These are phyloP conservation scores for Otolemur garnettii DNA, from an alignment of 2,113 vertebrate genomes.

Conservation along the genomic window DNA sequence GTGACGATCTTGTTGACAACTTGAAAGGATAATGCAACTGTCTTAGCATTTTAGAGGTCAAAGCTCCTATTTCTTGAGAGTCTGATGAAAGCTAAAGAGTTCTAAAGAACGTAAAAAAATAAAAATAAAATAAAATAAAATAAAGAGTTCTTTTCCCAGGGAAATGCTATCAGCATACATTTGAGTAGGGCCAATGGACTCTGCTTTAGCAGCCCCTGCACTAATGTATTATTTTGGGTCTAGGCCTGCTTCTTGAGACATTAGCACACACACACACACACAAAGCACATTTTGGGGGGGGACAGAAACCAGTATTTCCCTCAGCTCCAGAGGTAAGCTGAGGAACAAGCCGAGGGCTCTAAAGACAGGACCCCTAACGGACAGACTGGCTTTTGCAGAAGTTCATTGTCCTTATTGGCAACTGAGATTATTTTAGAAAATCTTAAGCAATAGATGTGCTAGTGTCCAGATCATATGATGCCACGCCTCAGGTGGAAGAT, in stretches of 20 bases:
- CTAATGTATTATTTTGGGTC: background rate
- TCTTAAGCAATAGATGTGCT: slow-evolving; percentile 66
- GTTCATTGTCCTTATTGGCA: slow-evolving; percentile 65
- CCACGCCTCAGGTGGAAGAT: slow-evolving; percentile 51
- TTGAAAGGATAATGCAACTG: background rate
- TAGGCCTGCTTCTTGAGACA: background rate
- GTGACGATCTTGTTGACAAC: background rate
- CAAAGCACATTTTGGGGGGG: background rate
- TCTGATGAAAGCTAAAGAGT: background rate
- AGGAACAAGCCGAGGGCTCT: background rate
- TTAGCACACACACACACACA: background rate
- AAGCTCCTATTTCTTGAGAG: background rate
- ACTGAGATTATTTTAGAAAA: slow-evolving; percentile 69
- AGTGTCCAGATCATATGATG: slow-evolving; percentile 36
- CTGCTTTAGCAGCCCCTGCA: background rate
- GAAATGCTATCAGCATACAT: background rate
- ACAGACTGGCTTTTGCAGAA: slow-evolving; percentile 66
- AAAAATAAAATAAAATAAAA: no score
- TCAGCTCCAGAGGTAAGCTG: background rate
- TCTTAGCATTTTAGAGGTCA: slow-evolving; percentile 3
- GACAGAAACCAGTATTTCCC: background rate
- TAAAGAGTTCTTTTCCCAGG: background rate
- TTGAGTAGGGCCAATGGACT: background rate
- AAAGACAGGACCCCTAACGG: background rate
- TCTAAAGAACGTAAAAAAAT: no score